These are phyloP conservation scores for Acronicta psi DNA, from an alignment of 2,888 invertebrate genomes.

Conservation along the genomic window DNA sequence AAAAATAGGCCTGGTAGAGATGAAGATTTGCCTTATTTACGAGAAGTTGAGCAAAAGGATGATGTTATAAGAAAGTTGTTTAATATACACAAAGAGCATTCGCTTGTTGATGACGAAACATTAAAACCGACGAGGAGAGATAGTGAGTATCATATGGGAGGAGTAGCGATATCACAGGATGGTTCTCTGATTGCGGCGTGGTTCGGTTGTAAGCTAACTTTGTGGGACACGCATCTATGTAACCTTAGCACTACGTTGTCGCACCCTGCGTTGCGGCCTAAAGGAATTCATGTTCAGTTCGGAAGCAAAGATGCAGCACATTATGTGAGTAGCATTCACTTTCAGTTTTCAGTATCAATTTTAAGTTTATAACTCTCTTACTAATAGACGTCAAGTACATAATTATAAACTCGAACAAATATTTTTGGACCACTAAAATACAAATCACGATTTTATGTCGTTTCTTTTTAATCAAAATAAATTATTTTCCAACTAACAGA, in stretches of 20 bases:
- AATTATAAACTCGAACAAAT: no score
- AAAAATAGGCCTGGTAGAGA: constrained; percentile 51
- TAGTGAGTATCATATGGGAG: constrained; percentile 77
- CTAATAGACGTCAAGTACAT: no score
- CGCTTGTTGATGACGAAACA: constrained; percentile 51
- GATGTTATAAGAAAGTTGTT: constrained; percentile 75
- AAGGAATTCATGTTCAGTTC: constrained; percentile 80
- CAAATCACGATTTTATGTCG: no score
- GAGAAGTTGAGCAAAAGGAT: constrained; percentile 50
- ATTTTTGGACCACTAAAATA: no score
- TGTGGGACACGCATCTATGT: constrained; percentile 84
- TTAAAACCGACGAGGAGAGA: constrained; percentile 59
- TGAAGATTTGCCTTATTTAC: constrained; percentile 69
- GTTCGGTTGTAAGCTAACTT: constrained; percentile 83
- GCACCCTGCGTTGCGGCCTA: constrained; percentile 81
- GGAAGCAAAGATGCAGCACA: constrained; percentile 83
- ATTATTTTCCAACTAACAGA: no score
- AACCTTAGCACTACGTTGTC: constrained; percentile 78
- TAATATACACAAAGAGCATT: constrained; percentile 76
- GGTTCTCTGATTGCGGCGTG: constrained; percentile 86
- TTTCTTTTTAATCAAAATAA: no score
- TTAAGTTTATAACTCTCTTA: no score
- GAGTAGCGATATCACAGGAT: constrained; percentile 83
- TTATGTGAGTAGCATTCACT: constrained; percentile 74
- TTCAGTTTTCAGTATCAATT: not conserved